phyloP scores from a whole-genome alignment of 2,797 vertebrate genomes.

The Hypotaenidia philippensis region DNA sequence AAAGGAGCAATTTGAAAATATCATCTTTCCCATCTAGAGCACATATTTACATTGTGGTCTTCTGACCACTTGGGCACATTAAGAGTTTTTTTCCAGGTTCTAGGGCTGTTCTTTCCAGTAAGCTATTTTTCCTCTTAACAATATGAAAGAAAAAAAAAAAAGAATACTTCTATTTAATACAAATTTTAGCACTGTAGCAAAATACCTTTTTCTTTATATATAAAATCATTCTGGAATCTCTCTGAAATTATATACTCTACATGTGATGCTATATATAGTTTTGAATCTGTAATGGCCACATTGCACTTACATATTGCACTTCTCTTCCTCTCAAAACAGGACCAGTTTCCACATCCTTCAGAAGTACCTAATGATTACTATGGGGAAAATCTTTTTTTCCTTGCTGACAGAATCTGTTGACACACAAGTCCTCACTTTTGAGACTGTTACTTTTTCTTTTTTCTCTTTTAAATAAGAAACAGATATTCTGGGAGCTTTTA shows the following conservation, averaged over 20 bases:
- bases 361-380: conserved; percentile 1
- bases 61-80: neutral
- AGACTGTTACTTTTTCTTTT: neutral
- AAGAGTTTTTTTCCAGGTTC: conserved; percentile 25
- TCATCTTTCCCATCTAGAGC: neutral
- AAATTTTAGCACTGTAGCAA: neutral
- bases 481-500: conserved; percentile 41
- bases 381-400: conserved; percentile 17
- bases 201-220: neutral
- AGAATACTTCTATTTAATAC: neutral
- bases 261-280: neutral
- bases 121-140: neutral
- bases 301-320: neutral
- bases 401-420: conserved; percentile 31
- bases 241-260: neutral
- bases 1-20: conserved; percentile 5
- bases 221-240: neutral
- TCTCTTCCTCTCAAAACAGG: neutral
- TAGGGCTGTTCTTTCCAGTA: neutral
- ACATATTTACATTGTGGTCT: conserved; percentile 17
- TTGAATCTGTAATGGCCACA: neutral
- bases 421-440: neutral
- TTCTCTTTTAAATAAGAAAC: conserved; percentile 50
- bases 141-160: neutral
- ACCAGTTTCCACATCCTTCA: neutral